phyloP scores from a whole-genome alignment of 1,140 invertebrate genomes.

The Drosophila melanica region DNA sequence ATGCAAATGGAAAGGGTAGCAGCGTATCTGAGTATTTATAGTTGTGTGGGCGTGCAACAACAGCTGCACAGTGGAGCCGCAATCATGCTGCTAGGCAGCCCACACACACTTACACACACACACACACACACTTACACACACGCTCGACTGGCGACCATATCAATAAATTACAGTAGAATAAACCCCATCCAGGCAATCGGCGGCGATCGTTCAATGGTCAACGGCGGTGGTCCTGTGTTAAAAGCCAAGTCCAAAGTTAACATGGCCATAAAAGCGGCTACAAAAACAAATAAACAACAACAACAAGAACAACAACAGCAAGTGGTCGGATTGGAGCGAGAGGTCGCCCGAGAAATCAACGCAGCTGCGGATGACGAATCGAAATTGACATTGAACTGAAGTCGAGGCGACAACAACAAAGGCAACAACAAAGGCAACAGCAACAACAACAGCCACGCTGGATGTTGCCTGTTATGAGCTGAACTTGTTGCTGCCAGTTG shows the following conservation, averaged over 20 bases:
- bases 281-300: conserved; percentile 59
- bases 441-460: conserved; percentile 33
- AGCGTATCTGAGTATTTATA: conserved; percentile 19
- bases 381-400: conserved; percentile 83
- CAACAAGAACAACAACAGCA: conserved; percentile 14
- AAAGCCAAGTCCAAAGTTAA: conserved; percentile 82
- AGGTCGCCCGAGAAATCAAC: conserved; percentile 78
- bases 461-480: conserved; percentile 39
- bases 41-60: conserved; percentile 43
- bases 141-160: conserved; percentile 44
- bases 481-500: conserved; percentile 70
- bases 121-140: conserved; percentile 41
- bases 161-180: conserved; percentile 81
- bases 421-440: conserved; percentile 6
- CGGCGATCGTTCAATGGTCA: conserved; percentile 49
- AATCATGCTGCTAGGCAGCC: conserved; percentile 54
- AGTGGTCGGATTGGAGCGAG: conserved; percentile 31
- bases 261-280: conserved; percentile 76
- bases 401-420: conserved; percentile 43
- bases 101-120: conserved; percentile 56
- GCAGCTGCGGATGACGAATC: conserved; percentile 83
- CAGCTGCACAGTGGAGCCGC: conserved; percentile 50
- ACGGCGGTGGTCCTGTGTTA: conserved; percentile 67
- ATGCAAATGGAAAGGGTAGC: conserved; percentile 6
- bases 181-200: conserved; percentile 48